A percentile compares a stretch with the other conserved stretches of the same genome.
These are phyloP conservation scores for Nematolebias whitei DNA, from an alignment of 2,113 vertebrate genomes.

Conservation along the genomic window DNA sequence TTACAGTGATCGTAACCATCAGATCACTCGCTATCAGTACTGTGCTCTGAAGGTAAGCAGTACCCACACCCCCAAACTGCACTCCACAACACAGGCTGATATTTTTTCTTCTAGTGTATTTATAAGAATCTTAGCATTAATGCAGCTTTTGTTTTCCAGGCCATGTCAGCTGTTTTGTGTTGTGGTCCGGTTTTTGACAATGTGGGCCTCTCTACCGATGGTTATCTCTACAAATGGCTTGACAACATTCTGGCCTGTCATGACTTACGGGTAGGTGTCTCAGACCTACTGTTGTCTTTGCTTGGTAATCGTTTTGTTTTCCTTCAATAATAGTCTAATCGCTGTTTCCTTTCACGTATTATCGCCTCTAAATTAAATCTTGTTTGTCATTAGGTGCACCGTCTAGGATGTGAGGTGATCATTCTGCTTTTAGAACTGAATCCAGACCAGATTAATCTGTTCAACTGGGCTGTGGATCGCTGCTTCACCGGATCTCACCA, in stretches of 20 bases:
- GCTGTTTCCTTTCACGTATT: not conserved
- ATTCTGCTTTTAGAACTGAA: constrained; percentile 95
- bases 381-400: constrained; percentile 85
- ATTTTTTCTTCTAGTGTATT: not conserved
- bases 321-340: not conserved
- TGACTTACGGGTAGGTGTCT: constrained; percentile 86
- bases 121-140: not conserved
- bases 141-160: constrained; percentile 74
- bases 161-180: constrained; percentile 97
- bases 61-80: not conserved
- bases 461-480: constrained; percentile 98
- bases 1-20: constrained; percentile 97
- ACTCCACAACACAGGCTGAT: too few relatives aligned
- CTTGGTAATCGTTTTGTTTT: not conserved
- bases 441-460: constrained; percentile 96
- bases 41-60: constrained; percentile 91
- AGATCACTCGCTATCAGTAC: constrained; percentile 98
- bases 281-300: not conserved
- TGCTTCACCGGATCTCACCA: constrained; percentile 98
- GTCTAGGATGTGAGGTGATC: constrained; percentile 96
- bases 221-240: constrained; percentile 99
- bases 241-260: constrained; percentile 98
- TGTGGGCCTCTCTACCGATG: constrained; percentile 95
- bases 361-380: not conserved
- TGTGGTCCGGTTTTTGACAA: constrained; percentile 98